Base-by-base conservation (phyloP, 2,888 invertebrate species). In the Hylaea fasciaria region DNA sequence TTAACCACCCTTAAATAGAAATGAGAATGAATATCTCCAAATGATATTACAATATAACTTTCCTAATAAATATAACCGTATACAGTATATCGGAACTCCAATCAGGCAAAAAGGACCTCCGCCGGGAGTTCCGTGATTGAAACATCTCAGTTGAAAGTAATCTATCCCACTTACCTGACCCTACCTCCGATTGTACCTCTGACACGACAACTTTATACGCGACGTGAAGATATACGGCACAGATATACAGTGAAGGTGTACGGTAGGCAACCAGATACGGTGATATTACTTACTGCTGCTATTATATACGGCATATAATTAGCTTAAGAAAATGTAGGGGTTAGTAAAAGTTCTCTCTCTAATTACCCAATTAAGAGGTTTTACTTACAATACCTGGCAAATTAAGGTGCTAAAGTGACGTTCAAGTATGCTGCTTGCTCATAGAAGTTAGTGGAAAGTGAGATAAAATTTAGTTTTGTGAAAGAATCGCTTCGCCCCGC, bases 251-350 rank as follows among this genome's bases (percentile, higher is more conserved):
- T 5, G 3, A 32, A 32, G 7, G 32, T 32, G 9, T 32, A 32
- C 32, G 32, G 32, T 32, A 28, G 28, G 28, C 7, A 32, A 50
- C 51, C 47, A 28, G 12, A 35, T 16, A 29, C 28, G 47, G 47
- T 14, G 28, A 58, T 58, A 48, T 53, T 48, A 48, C 44, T 17
- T 7, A 48, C 58, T 53, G 43, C 58, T n/a, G n/a, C n/a, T n/a
- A n/a, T n/a, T n/a, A n/a, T n/a, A n/a, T n/a, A 44, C 53, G 48
- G 48, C 16, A 43, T 48, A 58, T 58, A 53, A 53, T 53, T 58
- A 53, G 43, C 39, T 37, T n/a, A 17, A 12, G 39, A n/a, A 14
- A 57, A 57, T 9, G 37, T 45, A 46, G 50, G 28, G n/a, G 47
- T 47, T 32, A 51, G 51, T 47, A 47, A 52, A 52, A 17, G 57